Evolutionary conservation across 2,113 vertebrate species (phyloP).

Genomic region (Poeciliopsis retropinna): DNA sequence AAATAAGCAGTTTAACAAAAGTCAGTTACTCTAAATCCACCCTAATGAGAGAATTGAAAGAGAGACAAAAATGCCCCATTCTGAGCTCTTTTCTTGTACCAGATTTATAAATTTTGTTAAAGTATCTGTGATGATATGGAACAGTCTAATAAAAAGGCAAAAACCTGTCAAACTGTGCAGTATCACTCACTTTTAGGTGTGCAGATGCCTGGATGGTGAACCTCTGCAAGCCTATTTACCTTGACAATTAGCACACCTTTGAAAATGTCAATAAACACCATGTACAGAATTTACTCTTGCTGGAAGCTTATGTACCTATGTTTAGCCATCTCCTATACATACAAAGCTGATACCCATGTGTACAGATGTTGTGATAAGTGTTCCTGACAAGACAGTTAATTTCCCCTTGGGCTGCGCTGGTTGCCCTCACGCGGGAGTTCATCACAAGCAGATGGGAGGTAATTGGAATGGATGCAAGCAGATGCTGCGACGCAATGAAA

Average conservation of each 20-base stretch:
- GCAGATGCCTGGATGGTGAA: constrained; percentile 11
- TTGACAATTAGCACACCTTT: constrained; percentile 17
- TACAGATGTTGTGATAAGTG: constrained; percentile 79
- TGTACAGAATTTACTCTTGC: constrained; percentile 28
- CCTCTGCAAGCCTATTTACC: constrained; percentile 28
- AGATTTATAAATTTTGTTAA: constrained; percentile 17
- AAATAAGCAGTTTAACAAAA: constrained; percentile 47
- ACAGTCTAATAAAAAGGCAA: constrained; percentile 1
- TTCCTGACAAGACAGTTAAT: constrained; percentile 80
- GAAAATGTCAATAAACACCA: constrained; percentile 23
- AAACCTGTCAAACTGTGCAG: constrained; percentile 6
- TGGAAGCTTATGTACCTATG: constrained; percentile 33
- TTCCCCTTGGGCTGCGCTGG: constrained; percentile 75
- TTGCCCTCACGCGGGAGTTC: constrained; percentile 67
- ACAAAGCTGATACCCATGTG: constrained; percentile 60
- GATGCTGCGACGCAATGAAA: constrained; percentile 85
- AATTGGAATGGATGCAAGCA: constrained; percentile 85
- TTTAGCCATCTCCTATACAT: constrained; percentile 50
- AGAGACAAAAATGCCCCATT: constrained; percentile 29
- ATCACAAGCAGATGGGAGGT: constrained; percentile 87
- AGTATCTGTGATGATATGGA: constrained; percentile 4
- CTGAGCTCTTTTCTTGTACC: constrained; percentile 21
- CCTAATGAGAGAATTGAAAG: constrained; percentile 52
- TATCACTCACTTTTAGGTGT: constrained; percentile 12
- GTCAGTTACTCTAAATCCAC: constrained; percentile 59